phyloP scores from a whole-genome alignment of 1,140 invertebrate genomes.

The Musca domestica region DNA sequence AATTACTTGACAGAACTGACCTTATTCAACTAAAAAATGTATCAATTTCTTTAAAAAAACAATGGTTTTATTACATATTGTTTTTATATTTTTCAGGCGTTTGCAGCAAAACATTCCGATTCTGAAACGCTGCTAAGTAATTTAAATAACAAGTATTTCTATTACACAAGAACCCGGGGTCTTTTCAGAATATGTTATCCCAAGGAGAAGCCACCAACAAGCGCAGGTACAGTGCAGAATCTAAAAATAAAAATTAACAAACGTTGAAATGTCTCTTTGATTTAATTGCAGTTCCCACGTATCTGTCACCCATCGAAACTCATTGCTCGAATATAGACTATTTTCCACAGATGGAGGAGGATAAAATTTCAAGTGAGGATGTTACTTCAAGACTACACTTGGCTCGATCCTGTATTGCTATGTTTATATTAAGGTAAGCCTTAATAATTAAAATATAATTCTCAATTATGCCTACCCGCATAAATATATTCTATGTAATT shows the following conservation, averaged over 20 bases:
- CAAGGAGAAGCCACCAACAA: slow-evolving; percentile 73
- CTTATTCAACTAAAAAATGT: too few relatives aligned
- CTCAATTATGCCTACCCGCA: too few relatives aligned
- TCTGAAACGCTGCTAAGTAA: slow-evolving; percentile 72
- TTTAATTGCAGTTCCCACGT: slow-evolving; percentile 76
- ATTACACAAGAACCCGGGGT: slow-evolving; percentile 82
- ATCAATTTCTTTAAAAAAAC: too few relatives aligned
- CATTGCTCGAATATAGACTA: slow-evolving; percentile 94
- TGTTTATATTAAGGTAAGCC: slow-evolving; percentile 68
- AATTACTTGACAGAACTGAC: too few relatives aligned
- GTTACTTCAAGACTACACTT: slow-evolving; percentile 69
- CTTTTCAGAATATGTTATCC: slow-evolving; percentile 89
- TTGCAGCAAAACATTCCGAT: slow-evolving; percentile 68
- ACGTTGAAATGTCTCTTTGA: neutral
- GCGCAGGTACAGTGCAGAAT: slow-evolving; percentile 62
- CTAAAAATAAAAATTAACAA: neutral
- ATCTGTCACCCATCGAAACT: slow-evolving; percentile 89
- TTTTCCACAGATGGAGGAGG: slow-evolving; percentile 59
- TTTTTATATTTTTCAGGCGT: slow-evolving; percentile 64
- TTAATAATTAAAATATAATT: neutral
- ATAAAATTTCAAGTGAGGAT: slow-evolving; percentile 50
- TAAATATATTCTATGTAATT: too few relatives aligned
- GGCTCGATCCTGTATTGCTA: slow-evolving; percentile 85
- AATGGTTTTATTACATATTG: neutral
- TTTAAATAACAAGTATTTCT: slow-evolving; percentile 79